These are phyloP conservation scores for Eurois occulta DNA, from an alignment of 2,888 invertebrate species.

Conservation along the genomic window DNA sequence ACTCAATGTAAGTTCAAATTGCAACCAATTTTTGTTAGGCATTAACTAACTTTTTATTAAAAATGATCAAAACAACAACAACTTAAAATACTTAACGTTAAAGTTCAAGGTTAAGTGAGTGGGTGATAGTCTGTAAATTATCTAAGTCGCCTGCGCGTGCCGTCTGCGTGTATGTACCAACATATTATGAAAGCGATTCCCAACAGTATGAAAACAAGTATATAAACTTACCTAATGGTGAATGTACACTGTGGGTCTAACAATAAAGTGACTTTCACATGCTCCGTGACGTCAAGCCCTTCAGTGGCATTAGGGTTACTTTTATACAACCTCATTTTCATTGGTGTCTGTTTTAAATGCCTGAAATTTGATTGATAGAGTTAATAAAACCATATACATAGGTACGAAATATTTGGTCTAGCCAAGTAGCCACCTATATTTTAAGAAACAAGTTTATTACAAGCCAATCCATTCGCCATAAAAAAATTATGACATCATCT, in stretches of 20 bases:
- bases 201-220: not conserved
- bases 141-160: too few relatives aligned
- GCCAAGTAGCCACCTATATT: not conserved
- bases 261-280: conserved; percentile 90
- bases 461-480: not conserved
- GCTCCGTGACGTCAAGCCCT: conserved; percentile 80
- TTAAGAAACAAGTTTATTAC: not conserved
- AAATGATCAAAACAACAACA: not conserved
- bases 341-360: conserved; percentile 83
- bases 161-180: too few relatives aligned
- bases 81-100: not conserved
- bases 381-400: not conserved
- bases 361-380: conserved; percentile 71
- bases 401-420: not conserved
- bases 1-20: not conserved
- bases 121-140: not conserved
- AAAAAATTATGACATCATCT: not conserved
- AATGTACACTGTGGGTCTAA: conserved; percentile 94
- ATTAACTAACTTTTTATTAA: not conserved
- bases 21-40: not conserved
- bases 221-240: conserved; percentile 89
- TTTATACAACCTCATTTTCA: conserved; percentile 91
- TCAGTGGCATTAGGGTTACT: conserved; percentile 85
- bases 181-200: too few relatives aligned
- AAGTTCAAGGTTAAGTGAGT: not conserved